phyloP scores from a whole-genome alignment of 2,113 vertebrate species.

The Sterrhoptilus dennistouni region DNA sequence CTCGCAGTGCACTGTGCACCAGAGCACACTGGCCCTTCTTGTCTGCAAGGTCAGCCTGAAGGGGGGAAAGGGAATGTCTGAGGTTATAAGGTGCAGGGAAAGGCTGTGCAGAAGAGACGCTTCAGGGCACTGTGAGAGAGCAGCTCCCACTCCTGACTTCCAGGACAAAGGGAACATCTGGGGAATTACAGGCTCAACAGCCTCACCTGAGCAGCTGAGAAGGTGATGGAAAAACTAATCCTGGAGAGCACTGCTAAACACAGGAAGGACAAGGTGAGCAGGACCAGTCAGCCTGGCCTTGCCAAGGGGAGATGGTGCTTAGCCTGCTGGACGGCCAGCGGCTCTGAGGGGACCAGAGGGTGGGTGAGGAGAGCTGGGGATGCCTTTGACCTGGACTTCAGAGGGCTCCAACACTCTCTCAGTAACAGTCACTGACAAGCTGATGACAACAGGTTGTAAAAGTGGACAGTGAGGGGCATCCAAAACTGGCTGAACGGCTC shows the following conservation, averaged over 20 bases:
- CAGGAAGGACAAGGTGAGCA: background rate
- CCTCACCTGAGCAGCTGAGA: background rate
- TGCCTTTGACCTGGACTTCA: rapidly evolving
- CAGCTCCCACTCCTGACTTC: background rate
- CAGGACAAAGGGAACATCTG: background rate
- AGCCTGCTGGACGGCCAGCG: background rate
- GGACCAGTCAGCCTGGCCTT: background rate
- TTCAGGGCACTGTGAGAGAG: background rate
- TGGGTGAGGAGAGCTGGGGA: background rate
- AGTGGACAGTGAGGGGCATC: background rate
- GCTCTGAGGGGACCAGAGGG: background rate
- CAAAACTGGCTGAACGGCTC: background rate
- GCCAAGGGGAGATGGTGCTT: background rate
- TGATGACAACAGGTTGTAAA: rapidly evolving
- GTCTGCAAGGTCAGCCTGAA: slow-evolving; percentile 89
- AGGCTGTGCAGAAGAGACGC: background rate
- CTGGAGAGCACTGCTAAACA: background rate
- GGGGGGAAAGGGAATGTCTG: rapidly evolving
- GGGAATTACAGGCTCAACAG: background rate
- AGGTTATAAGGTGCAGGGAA: background rate
- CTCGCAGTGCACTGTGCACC: slow-evolving; percentile 90
- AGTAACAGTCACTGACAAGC: background rate
- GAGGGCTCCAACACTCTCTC: background rate
- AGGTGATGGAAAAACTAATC: background rate
- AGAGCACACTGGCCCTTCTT: slow-evolving; percentile 94